Evolutionary conservation across 1,140 invertebrate species (phyloP), one percentile per base, ranked within the genome.

Genomic region (Steinernema khuongi): DNA sequence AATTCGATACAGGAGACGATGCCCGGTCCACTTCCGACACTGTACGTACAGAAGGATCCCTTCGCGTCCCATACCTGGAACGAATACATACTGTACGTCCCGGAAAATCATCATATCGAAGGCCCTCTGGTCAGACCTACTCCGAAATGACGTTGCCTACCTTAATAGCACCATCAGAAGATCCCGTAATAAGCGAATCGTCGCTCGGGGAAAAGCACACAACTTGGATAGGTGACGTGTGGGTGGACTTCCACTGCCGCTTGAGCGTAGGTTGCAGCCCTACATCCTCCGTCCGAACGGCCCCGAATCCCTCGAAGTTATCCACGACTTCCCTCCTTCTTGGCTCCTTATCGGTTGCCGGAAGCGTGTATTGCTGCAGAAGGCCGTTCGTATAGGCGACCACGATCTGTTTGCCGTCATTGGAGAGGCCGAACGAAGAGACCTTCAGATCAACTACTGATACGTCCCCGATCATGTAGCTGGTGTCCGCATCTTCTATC

Each of bases 311-410:
- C 36, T 68, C 28, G 36, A 41, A 76, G 79, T 79, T 18, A 76
- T 78, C 31, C 36, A 70, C 28, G 26, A 73, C 66, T 69, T 78
- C 31, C 50, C 68, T 31, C 33, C 44, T 43, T 18, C 76, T 30
- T 60, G 79, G 36, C 22, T 71, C 73, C 14, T 32, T 70, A 31
- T n/a, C 50, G 28, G 36, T 32, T 18, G 67, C 31, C 1, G 32
- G 30, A 1, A 81, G 32, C 19, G 32, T 41, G 60, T 74, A 79
- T 7, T 70, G 30, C 68, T 81, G 74, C 26, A 79, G 14, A 1
- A 79, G 19, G 31, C 75, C 79, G 66, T 79, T 79, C 7, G 77
- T 44, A 33, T 81, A 79, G 18, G 79, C 79, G 22, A 79, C 71
- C 17, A 81, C 66, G 43, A 79, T 74, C 22, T 69, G 28, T 41